Base-by-base conservation (phyloP, 2,888 invertebrate species). In the Heliothis peltigera region DNA sequence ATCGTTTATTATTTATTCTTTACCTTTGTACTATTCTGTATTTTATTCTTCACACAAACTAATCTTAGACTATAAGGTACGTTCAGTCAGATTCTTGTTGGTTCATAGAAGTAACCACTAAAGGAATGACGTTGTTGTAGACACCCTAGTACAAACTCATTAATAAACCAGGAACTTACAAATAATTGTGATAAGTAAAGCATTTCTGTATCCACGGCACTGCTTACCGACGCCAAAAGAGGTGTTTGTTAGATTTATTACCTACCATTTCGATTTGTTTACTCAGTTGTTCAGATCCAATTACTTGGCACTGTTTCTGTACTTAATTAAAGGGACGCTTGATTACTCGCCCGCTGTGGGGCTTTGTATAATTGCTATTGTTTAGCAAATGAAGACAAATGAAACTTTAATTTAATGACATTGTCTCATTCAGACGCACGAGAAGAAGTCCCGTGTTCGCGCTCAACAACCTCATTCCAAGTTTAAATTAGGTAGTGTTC, bases 311-410 rank as follows among this genome's bases (percentile, higher is more conserved):
- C 94, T 93, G 94, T 93, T 94, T 93, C 94, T 95, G 94, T 94
- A 93, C 94, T 94, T 95, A 95, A 95, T 95, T 95, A 95, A 94
- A 95, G 94, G 94, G 94, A 93, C 94, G 94, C 91, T 94, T 94
- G 94, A 95, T 95, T 94, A 95, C 94, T 92, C 93, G 91, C 93
- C 94, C 93, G 94, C 94, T 92, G 92, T 89, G 94, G 93, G 92
- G 93, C 93, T 93, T 92, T 94, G 93, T 94, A 94, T 94, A 95
- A 95, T 95, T 94, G 94, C 94, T 94, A 94, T 95, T 95, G 94
- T 95, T 94, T 94, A 94, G 94, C 93, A 94, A 95, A 95, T 95
- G 94, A 94, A 95, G 94, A 95, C 94, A 94, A 95, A 95, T 95
- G 93, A 95, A 95, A 95, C 92, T 95, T 94, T 94, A 94, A 94